These are phyloP conservation scores for Bryconaethiops microstoma DNA, from an alignment of 2,797 vertebrate species.

Conservation along the genomic window DNA sequence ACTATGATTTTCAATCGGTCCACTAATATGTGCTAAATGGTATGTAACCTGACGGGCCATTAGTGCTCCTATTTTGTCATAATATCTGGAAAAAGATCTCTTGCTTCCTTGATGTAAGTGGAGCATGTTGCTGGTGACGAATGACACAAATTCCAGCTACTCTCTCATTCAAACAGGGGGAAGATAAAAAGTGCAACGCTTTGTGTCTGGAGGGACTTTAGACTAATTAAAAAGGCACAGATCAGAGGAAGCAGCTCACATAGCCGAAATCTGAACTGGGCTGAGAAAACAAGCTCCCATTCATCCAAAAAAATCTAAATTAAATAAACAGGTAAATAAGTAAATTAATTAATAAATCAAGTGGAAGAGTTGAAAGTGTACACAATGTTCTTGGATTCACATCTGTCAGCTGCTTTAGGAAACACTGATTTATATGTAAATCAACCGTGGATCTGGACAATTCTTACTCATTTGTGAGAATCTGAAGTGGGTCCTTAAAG, in stretches of 20 bases:
- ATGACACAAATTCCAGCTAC: conserved; percentile 12
- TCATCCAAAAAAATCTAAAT: not conserved
- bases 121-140: not conserved
- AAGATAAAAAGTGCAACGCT: conserved; percentile 15
- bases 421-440: conserved; percentile 14
- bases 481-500: conserved; percentile 1
- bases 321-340: not conserved
- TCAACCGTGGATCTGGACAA: not conserved
- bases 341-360: not conserved
- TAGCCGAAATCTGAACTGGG: not conserved
- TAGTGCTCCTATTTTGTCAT: not conserved
- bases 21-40: not conserved
- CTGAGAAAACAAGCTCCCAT: not conserved
- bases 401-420: not conserved
- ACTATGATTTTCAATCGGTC: not conserved
- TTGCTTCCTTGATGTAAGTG: not conserved
- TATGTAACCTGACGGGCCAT: not conserved
- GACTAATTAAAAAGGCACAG: conserved; percentile 17
- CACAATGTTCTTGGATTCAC: not conserved
- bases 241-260: conserved; percentile 12
- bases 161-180: not conserved
- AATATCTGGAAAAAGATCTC: not conserved
- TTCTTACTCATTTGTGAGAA: conserved; percentile 9
- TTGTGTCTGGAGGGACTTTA: not conserved
- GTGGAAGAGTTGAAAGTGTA: not conserved